Base-by-base conservation (phyloP, 1,140 invertebrate species). In the Philotrypesis tridentata region DNA sequence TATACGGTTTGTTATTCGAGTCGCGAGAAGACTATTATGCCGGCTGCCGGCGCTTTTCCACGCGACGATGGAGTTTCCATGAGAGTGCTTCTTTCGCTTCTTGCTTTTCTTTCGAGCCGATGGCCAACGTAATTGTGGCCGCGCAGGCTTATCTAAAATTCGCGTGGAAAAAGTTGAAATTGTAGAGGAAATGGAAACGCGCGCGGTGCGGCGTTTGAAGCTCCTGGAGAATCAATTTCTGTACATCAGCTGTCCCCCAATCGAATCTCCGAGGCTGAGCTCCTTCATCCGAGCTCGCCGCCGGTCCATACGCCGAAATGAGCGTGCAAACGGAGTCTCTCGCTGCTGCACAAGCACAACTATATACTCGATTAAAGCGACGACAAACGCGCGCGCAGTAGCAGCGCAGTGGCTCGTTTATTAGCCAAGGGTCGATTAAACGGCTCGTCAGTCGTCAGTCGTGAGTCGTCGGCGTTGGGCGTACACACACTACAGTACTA, bases 1-100 rank as follows among this genome's bases (percentile, higher is more conserved):
- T 90, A 89, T 90, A 90, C 84, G 85, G 86, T 87, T 83, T 84
- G 70, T 84, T 86, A 82, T 87, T 86, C 85, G 76, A 78, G 63
- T 31, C 63, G 63, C 25, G 63, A 31, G 63, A 31, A 27, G 14
- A 67, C 29, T 67, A 29, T 67, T 31, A 31, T 17, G n/a, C n/a
- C n/a, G n/a, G n/a, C n/a, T n/a, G n/a, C n/a, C n/a, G n/a, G n/a
- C n/a, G n/a, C n/a, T n/a, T n/a, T n/a, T n/a, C n/a, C n/a, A n/a
- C n/a, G n/a, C n/a, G n/a, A n/a, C n/a, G n/a, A n/a, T n/a, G n/a
- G n/a, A n/a, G n/a, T n/a, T n/a, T n/a, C n/a, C n/a, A n/a, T n/a
- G n/a, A n/a, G n/a, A n/a, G n/a, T n/a, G n/a, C n/a, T n/a, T n/a
- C n/a, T n/a, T n/a, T n/a, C n/a, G n/a, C n/a, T n/a, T n/a, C n/a